Evolutionary conservation across 2,888 invertebrate genomes (phyloP), one percentile per base, ranked within the genome.

Genomic region (Oxyscelio sp.): DNA sequence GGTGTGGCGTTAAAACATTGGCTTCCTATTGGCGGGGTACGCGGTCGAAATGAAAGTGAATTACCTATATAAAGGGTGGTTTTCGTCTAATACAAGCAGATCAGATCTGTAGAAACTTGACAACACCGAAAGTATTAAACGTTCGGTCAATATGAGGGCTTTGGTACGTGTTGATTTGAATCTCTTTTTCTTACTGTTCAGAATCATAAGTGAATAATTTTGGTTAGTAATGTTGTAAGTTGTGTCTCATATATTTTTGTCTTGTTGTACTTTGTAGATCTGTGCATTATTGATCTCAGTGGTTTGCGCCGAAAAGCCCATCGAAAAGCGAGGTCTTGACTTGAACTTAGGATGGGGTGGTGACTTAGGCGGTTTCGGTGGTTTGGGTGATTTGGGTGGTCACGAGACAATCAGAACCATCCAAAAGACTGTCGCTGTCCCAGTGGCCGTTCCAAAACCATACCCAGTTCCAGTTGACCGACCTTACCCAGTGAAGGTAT

Each of bases 391-490:
- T 40, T 61, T 24, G 8, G 77, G 90, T 4, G 89, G 89, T 15
- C 48, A 45, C 45, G 71, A 79, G n/a, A n/a, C n/a, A 17, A 66
- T 81, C 34, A 74, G 95, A 78, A 94, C 95, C 22, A 95, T 82
- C 71, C 70, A 70, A 15, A 83, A 95, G 71, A 94, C 95, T 78
- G 92, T 95, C 50, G 93, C 95, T 58, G 94, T 95, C 1, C 95
- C 95, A 22, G 83, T 83, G 1, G 54, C 56, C 17, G 43, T 83
- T 24, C 83, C 83, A 61, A 85, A 85, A 38, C 89, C 89, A 17
- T 75, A 77, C 77, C 94, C 95, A 21, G 95, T 95, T 8, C 91
- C 94, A 15, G 95, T 95, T 40, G 95, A 95, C 86, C 95, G 95
- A 75, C 94, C 95, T 71, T 92, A 95, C n/a, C 94, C 95, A 17